Conservation (phyloP, 2,113 vertebrate genomes). For the Apaloderma vittatum region DNA sequence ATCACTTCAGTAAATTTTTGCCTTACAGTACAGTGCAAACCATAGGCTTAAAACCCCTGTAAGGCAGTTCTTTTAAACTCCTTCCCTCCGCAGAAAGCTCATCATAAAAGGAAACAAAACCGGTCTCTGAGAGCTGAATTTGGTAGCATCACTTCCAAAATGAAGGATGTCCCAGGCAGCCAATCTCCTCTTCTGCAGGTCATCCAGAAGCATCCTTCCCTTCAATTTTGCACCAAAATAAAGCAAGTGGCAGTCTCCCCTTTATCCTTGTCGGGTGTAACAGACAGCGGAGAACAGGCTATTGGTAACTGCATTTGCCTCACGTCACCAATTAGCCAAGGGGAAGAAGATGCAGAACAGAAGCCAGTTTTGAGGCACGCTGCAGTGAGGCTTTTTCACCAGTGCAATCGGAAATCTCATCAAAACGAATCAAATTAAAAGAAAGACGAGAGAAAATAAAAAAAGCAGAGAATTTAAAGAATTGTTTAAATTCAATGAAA, state of each 20-base stretch:
- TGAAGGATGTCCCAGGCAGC: background rate
- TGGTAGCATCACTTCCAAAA: background rate
- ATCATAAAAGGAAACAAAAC: background rate
- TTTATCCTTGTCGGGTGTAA: background rate
- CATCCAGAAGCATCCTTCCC: background rate
- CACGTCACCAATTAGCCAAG: constrained; percentile 58
- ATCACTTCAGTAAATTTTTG: background rate
- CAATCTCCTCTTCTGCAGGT: background rate
- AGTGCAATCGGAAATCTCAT: constrained; percentile 62
- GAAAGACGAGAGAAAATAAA: constrained; percentile 44
- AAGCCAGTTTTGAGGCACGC: background rate
- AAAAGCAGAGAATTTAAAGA: constrained; percentile 65
- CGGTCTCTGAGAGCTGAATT: background rate
- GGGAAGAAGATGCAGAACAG: constrained; percentile 12
- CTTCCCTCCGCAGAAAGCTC: background rate
- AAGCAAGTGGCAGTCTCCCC: constrained; percentile 64
- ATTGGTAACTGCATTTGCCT: constrained; percentile 48
- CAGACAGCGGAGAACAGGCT: background rate
- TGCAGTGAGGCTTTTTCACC: constrained; percentile 56
- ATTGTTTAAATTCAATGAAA: constrained; percentile 79
- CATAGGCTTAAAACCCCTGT: background rate
- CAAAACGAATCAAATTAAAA: constrained; percentile 38
- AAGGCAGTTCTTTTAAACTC: background rate
- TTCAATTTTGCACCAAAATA: background rate
- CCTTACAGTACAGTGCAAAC: background rate